phyloP scores from a whole-genome alignment of 1,140 invertebrate species.

The Orchestia grillus region DNA sequence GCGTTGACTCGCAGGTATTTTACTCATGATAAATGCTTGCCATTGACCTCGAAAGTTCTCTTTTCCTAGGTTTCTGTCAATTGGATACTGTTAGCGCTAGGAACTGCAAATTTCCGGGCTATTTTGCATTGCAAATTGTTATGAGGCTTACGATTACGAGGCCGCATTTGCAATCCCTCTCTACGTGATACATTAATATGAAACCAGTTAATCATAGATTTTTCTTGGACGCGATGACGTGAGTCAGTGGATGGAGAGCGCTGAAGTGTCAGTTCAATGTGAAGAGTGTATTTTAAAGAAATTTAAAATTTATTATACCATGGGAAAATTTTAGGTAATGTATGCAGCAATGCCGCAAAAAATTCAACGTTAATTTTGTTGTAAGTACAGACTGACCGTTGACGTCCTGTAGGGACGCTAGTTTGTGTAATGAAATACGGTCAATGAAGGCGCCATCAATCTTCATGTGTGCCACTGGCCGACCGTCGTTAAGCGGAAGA shows the following conservation, averaged over 20 bases:
- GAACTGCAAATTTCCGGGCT: background rate
- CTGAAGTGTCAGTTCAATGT: background rate
- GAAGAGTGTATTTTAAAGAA: background rate
- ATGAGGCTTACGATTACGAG: background rate
- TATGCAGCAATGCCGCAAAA: background rate
- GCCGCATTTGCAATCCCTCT: background rate
- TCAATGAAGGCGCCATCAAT: background rate
- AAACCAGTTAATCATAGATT: background rate
- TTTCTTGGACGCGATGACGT: background rate
- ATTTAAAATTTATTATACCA: background rate
- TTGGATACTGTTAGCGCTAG: background rate
- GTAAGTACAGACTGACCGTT: background rate
- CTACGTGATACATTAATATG: background rate
- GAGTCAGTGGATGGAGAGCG: background rate
- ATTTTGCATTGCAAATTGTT: background rate
- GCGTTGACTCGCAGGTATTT: background rate
- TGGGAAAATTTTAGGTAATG: background rate
- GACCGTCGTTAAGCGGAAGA: background rate
- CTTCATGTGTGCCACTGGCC: background rate
- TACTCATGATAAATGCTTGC: background rate
- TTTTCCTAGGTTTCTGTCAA: background rate
- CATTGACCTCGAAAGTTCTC: background rate
- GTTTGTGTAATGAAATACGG: background rate
- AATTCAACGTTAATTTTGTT: too few relatives aligned
- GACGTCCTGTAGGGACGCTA: background rate